Evolutionary conservation across 2,113 vertebrate species (phyloP).

Genomic region (Catagonus wagneri): DNA sequence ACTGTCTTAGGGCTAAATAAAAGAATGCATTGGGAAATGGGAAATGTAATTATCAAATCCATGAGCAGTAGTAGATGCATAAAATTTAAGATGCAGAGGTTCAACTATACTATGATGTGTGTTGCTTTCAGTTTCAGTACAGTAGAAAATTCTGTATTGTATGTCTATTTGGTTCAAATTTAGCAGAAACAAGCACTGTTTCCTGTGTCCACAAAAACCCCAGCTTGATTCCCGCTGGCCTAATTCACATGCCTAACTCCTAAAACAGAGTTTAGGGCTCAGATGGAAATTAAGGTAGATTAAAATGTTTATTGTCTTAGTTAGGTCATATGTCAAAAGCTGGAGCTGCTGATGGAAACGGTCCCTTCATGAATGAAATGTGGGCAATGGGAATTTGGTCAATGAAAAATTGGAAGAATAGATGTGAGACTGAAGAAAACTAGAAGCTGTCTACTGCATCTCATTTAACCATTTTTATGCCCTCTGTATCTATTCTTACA

Average conservation of each 20-base stretch:
- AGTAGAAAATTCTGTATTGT: neutral
- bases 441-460: neutral
- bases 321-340: slow-evolving; percentile 42
- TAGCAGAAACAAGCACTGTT: neutral
- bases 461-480: neutral
- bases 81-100: neutral
- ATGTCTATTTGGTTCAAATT: neutral
- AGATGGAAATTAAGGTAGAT: neutral
- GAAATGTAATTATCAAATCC: neutral
- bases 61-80: neutral
- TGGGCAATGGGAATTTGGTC: neutral
- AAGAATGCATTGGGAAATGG: neutral
- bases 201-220: neutral
- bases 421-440: neutral
- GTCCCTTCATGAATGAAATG: neutral
- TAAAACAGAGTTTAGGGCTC: neutral
- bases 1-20: neutral
- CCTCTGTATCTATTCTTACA: neutral
- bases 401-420: slow-evolving; percentile 30
- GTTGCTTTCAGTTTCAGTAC: neutral
- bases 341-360: slow-evolving; percentile 18
- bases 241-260: neutral
- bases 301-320: slow-evolving; percentile 49
- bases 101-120: neutral
- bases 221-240: neutral